phyloP scores from a whole-genome alignment of 1,140 invertebrate species.

The Drosophila sulfurigaster region DNA sequence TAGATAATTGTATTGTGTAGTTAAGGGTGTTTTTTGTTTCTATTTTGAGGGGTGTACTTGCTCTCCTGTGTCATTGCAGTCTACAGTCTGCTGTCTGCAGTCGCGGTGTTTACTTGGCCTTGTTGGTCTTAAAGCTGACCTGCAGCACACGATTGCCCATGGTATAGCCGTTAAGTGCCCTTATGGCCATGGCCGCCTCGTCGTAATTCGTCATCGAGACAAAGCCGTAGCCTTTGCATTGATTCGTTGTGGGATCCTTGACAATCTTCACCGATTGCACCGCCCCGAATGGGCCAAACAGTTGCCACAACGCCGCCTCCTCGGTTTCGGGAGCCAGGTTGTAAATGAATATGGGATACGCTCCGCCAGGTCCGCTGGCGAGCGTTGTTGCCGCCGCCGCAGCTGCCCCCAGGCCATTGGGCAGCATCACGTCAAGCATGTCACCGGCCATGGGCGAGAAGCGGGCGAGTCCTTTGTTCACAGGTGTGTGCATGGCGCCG shows the following conservation, averaged over 20 bases:
- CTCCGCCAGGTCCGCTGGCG: conserved; percentile 86
- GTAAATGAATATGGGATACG: conserved; percentile 99
- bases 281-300: conserved; percentile 99
- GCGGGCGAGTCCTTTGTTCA: conserved; percentile 94
- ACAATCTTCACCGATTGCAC: conserved; percentile 99
- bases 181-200: conserved; percentile 98
- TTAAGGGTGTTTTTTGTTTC: conserved; percentile 5
- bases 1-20: conserved; percentile 44
- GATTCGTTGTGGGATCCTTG: conserved; percentile 98
- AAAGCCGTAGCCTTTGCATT: conserved; percentile 99
- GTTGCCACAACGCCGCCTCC: conserved; percentile 98
- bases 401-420: conserved; percentile 90
- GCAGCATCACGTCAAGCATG: conserved; percentile 91
- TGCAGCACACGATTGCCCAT: conserved; percentile 98
- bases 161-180: conserved; percentile 98
- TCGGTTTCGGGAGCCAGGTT: conserved; percentile 99
- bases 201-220: conserved; percentile 99
- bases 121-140: conserved; percentile 99
- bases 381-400: conserved; percentile 90
- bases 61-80: conserved; percentile 15
- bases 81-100: neutral
- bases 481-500: conserved; percentile 92
- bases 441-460: conserved; percentile 94
- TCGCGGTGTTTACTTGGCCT: conserved; percentile 87
- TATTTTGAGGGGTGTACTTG: conserved; percentile 28